phyloP scores from a whole-genome alignment of 2,888 invertebrate species.

The Teinopalpus imperialis region DNA sequence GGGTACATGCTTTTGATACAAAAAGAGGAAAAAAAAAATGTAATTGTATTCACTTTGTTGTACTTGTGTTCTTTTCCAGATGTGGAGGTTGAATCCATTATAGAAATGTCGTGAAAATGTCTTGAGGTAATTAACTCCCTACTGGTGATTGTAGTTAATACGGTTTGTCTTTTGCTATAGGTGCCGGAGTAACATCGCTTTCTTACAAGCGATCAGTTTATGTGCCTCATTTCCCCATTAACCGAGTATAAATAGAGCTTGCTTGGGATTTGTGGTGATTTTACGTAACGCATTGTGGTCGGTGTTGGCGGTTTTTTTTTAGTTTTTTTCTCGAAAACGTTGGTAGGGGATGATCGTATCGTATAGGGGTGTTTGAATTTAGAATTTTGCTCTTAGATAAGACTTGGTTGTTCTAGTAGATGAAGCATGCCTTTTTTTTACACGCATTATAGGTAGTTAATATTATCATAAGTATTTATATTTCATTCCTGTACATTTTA shows the following conservation, averaged over 20 bases:
- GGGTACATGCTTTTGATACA: slow-evolving; percentile 60
- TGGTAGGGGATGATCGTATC: slow-evolving; percentile 30
- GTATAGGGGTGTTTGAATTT: slow-evolving; percentile 27
- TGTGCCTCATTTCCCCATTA: slow-evolving; percentile 49
- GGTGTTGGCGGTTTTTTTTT: slow-evolving; percentile 58
- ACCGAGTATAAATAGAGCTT: slow-evolving; percentile 66
- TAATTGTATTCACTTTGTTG: slow-evolving; percentile 79
- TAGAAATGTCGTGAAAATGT: slow-evolving; percentile 80
- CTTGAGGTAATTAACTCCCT: slow-evolving; percentile 81
- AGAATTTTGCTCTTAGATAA: slow-evolving; percentile 23
- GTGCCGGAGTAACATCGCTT: slow-evolving; percentile 42
- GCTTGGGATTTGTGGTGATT: slow-evolving; percentile 66
- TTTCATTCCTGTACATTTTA: no score
- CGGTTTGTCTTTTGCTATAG: slow-evolving; percentile 61
- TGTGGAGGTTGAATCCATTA: slow-evolving; percentile 81
- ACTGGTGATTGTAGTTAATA: slow-evolving; percentile 78
- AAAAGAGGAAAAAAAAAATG: slow-evolving; percentile 39
- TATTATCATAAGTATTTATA: no score
- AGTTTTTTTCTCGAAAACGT: slow-evolving; percentile 27
- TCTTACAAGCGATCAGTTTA: slow-evolving; percentile 30
- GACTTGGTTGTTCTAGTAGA: slow-evolving; percentile 22
- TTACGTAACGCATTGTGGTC: slow-evolving; percentile 45
- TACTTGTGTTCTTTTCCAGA: slow-evolving; percentile 83
- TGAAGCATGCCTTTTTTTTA: slow-evolving; percentile 27
- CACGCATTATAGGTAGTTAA: no score